A percentile compares a stretch with the other conserved stretches of the same genome.
Conservation (phyloP, 2,797 vertebrate species). For the Propithecus deckenii region DNA sequence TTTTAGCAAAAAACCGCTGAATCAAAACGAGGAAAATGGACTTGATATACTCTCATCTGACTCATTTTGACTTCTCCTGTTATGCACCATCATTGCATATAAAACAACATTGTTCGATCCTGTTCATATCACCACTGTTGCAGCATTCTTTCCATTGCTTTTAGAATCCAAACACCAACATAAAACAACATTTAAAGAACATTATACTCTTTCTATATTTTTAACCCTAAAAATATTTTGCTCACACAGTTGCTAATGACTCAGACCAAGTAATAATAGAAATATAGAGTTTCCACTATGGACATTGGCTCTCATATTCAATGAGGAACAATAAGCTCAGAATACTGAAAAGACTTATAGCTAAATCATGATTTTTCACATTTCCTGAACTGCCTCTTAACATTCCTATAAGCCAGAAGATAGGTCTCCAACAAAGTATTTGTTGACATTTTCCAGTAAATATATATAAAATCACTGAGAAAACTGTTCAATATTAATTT, state of each 20-base stretch:
- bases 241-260: slow-evolving; percentile 30
- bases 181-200: slow-evolving; percentile 59
- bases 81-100: slow-evolving; percentile 50
- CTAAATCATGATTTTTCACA: not conserved
- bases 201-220: slow-evolving; percentile 24
- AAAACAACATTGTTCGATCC: slow-evolving; percentile 48
- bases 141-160: not conserved
- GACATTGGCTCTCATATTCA: not conserved
- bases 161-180: not conserved
- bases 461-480: not conserved
- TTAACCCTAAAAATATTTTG: not conserved
- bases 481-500: slow-evolving; percentile 17
- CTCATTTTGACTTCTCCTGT: slow-evolving; percentile 69
- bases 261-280: not conserved
- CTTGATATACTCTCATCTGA: slow-evolving; percentile 70
- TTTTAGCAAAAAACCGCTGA: slow-evolving; percentile 78
- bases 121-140: not conserved
- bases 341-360: not conserved
- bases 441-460: not conserved
- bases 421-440: not conserved
- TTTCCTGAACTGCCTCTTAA: not conserved
- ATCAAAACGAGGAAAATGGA: slow-evolving; percentile 75
- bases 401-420: not conserved
- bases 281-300: not conserved
- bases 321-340: not conserved